Evolutionary conservation across 2,888 invertebrate species (phyloP).

Genomic region (Nebria salina): DNA sequence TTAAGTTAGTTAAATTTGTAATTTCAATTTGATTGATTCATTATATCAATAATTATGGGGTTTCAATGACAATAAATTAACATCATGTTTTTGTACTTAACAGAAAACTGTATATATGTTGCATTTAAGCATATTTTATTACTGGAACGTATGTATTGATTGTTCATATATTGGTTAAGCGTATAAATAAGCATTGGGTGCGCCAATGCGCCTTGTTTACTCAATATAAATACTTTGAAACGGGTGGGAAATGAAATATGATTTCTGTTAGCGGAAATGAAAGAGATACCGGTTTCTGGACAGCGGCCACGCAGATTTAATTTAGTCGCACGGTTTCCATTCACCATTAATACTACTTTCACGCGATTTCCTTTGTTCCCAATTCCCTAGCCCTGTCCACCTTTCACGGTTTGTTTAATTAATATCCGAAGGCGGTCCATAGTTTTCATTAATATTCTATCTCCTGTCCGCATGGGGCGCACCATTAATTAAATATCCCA

Average conservation of each 20-base stretch:
- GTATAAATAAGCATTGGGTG: too few species aligned
- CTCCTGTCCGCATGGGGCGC: not conserved
- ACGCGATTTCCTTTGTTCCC: not conserved
- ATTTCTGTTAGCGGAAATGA: slow-evolving; percentile 28
- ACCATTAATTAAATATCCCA: not conserved
- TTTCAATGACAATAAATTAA: too few species aligned
- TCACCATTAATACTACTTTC: slow-evolving; percentile 23
- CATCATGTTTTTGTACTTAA: too few species aligned
- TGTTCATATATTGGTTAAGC: too few species aligned
- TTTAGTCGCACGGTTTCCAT: slow-evolving; percentile 4
- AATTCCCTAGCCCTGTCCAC: too few species aligned
- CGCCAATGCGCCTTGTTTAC: too few species aligned
- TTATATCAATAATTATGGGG: too few species aligned
- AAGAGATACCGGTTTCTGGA: slow-evolving; percentile 24
- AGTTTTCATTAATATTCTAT: not conserved
- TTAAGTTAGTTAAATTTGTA: too few species aligned
- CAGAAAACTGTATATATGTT: too few species aligned
- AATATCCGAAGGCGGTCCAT: not conserved
- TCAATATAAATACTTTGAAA: not conserved
- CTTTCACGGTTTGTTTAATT: not conserved
- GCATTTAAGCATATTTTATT: too few species aligned
- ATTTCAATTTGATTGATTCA: too few species aligned
- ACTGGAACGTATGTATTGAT: too few species aligned
- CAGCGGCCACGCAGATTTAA: slow-evolving; percentile 18
- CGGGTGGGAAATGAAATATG: slow-evolving; percentile 19